Evolutionary conservation across 2,113 vertebrate species (phyloP).

Genomic region (Zosterops borbonicus): DNA sequence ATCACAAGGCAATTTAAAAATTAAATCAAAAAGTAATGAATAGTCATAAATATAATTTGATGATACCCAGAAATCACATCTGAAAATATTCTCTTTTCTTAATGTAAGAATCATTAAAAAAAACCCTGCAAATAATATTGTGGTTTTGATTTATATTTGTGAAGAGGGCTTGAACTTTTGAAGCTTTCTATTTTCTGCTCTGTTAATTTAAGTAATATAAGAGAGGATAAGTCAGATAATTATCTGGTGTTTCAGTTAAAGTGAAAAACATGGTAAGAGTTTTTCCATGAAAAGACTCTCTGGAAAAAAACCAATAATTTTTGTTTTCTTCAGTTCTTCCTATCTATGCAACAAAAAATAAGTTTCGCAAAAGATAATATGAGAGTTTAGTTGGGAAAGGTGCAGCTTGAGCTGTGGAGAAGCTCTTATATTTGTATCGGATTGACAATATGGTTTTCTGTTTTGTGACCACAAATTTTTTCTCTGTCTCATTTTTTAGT

Average conservation of each 20-base stretch:
- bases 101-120: background rate
- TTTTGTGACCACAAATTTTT: slow-evolving; percentile 66
- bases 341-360: slow-evolving; percentile 37
- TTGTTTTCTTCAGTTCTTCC: slow-evolving; percentile 47
- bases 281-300: background rate
- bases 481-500: slow-evolving; percentile 53
- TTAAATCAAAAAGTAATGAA: background rate
- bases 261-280: background rate
- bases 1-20: background rate
- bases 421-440: slow-evolving; percentile 43
- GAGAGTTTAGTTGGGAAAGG: slow-evolving; percentile 44
- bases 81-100: background rate
- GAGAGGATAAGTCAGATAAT: background rate
- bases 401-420: slow-evolving; percentile 58
- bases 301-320: slow-evolving; percentile 37
- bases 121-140: fast-evolving
- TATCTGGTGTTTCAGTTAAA: background rate
- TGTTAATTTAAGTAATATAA: background rate
- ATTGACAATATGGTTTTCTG: slow-evolving; percentile 63
- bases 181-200: background rate
- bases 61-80: background rate
- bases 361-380: slow-evolving; percentile 44
- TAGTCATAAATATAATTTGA: background rate
- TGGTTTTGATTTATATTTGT: background rate
- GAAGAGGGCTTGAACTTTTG: background rate